These are phyloP conservation scores for Lasioglossum pauxillum DNA, from an alignment of 2,888 invertebrate genomes.

Conservation along the genomic window DNA sequence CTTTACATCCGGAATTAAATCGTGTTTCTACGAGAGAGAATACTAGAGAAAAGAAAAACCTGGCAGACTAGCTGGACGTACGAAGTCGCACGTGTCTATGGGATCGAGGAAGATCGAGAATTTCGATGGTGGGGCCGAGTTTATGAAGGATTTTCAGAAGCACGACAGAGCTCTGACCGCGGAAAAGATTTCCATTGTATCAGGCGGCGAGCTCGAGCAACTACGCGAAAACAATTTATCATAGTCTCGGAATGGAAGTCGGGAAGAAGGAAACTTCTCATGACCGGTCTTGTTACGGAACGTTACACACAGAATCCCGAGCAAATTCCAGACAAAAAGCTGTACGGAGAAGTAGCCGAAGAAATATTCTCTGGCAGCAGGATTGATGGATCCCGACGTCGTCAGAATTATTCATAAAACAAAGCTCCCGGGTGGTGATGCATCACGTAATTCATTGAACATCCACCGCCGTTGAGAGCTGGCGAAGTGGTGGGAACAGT, in stretches of 20 bases:
- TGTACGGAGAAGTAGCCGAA: conserved; percentile 24
- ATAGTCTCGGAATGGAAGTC: conserved; percentile 54
- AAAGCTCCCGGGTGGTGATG: not conserved
- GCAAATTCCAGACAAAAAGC: conserved; percentile 34
- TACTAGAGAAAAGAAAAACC: not conserved
- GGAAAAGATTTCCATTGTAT: conserved; percentile 53
- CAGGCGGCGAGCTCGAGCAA: conserved; percentile 8
- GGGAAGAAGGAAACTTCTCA: conserved; percentile 57
- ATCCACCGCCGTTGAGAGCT: not conserved
- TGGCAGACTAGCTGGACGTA: not conserved
- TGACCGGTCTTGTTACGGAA: conserved; percentile 56
- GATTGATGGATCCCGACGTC: conserved; percentile 38
- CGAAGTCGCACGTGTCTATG: not conserved
- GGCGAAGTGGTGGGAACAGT: not conserved
- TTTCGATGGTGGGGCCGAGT: not conserved
- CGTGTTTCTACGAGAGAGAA: not conserved
- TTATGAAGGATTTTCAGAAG: not conserved
- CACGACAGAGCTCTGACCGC: not conserved
- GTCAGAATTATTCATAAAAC: conserved; percentile 34
- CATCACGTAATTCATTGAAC: conserved; percentile 1
- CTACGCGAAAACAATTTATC: conserved; percentile 54
- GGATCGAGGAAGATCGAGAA: conserved; percentile 1
- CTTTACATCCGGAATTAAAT: conserved; percentile 1
- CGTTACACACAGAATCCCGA: conserved; percentile 41
- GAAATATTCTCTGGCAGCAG: conserved; percentile 23